phyloP scores from a whole-genome alignment of 1,140 invertebrate species.

The Zaprionus kolodkinae region DNA sequence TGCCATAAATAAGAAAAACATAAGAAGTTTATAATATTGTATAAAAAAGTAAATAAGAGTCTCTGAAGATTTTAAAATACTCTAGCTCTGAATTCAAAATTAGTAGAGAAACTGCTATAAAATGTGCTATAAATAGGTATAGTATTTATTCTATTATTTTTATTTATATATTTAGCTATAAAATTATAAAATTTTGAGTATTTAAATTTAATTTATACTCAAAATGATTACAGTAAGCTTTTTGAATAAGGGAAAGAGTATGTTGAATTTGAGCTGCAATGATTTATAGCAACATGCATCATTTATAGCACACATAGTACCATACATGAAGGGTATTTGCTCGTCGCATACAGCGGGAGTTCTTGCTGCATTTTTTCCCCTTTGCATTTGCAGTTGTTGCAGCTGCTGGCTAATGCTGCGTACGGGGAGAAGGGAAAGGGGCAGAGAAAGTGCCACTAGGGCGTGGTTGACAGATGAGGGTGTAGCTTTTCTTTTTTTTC shows the following conservation, averaged over 20 bases:
- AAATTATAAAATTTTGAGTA: too few species aligned
- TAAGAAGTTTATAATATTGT: not conserved
- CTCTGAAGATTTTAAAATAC: too few species aligned
- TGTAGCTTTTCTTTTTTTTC: conserved; percentile 3
- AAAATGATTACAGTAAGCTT: too few species aligned
- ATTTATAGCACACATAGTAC: not conserved
- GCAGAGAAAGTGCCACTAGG: not conserved
- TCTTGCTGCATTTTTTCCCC: not conserved
- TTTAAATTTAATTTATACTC: too few species aligned
- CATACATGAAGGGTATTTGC: not conserved
- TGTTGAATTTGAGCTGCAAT: not conserved
- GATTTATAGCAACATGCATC: not conserved
- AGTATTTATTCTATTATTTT: too few species aligned
- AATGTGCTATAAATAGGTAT: too few species aligned
- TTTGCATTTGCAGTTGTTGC: conserved; percentile 47
- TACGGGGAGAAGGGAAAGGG: not conserved
- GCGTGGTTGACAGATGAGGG: not conserved
- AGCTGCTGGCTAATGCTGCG: conserved; percentile 26
- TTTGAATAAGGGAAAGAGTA: too few species aligned
- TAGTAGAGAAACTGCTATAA: too few species aligned
- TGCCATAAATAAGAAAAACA: not conserved
- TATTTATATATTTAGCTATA: too few species aligned
- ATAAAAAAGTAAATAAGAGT: not conserved
- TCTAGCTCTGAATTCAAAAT: too few species aligned
- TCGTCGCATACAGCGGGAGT: not conserved